Base-by-base conservation (phyloP, 2,113 vertebrate genomes). In the Delphinus delphis region DNA sequence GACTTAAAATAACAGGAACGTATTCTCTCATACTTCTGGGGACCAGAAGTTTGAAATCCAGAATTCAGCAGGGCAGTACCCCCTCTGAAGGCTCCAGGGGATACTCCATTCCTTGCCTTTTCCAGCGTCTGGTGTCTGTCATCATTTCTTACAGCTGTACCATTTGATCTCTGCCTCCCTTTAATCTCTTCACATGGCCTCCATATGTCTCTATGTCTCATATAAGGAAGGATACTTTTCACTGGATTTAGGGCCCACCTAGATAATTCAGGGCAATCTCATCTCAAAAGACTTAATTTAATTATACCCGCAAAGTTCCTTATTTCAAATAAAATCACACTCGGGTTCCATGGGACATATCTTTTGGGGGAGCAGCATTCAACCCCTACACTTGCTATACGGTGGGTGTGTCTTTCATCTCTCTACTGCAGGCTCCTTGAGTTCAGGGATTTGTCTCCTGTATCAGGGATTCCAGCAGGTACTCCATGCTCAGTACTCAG, bases 121-220 rank as follows among this genome's bases (percentile, higher is more conserved):
- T 53, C 11, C 21, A 5, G 23, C 2, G 0, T 53, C 71, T 31
- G 31, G 58, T 65, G 36, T 41, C 58, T 18, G 3, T 21, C 12
- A 20, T 21, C 28, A 50, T 23, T 50, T 6, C 6, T 38, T 31
- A 7, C 2, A 5, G 10, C 0, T n/a, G 3, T 9, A 15, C 33
- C 1, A 20, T 12, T 10, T 6, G 65, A 9, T 28, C 58, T 38
- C 55, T 85, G 47, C 5, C 8, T 71, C 63, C 47, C 28, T 50
- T 77, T 33, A 77, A 33, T 77, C 17, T 25, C 20, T 90, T 65
- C 33, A 80, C 2, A 9, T 47, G 10, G 21, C 31, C 68, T 47
- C 38, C 25, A 36, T 5, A 6, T 10, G 28, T 15, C 73, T 88
- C 33, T 67, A 0, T 6, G 13, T n/a, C 55, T 77, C 63, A 55